Base-by-base conservation (phyloP, 2,888 invertebrate genomes). In the Neocrepidodera transversa region DNA sequence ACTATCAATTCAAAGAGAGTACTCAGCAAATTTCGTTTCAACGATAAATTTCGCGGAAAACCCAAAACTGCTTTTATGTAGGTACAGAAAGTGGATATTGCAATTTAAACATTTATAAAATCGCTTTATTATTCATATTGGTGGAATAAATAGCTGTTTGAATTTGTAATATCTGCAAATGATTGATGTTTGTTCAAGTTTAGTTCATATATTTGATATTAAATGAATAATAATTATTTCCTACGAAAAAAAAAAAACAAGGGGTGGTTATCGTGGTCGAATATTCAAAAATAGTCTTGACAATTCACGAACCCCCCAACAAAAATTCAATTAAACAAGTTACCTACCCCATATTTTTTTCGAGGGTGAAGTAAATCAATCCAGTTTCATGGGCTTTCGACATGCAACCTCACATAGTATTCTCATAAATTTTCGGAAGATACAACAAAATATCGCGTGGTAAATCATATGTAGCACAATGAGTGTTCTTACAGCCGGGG, bases 21-120 rank as follows among this genome's bases (percentile, higher is more conserved):
- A 76, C 76, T 76, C 76, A 74, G 75, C 74, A 73, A 76, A 74
- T 76, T 76, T 76, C 73, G 72, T 74, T n/a, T 70, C 74, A 68
- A 54, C 68, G 64, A 74, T 76, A 76, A 75, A 76, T 76, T 71
- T 66, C 35, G 40, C 59, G 63, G 67, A 68, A 64, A 69, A 71
- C 67, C 72, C 68, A 68, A 72, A 71, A 74, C 69, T 66, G 71
- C 70, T 71, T 71, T 72, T 71, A 73, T 72, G 73, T 71, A 69
- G 71, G 71, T 69, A 70, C 64, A 71, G 70, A 66, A 70, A 73
- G 71, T 69, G 68, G 70, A 73, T 71, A 68, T 67, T 71, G 66
- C 68, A 67, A 67, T 71, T 71, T 64, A 65, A 69, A 70, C 68
- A 68, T 65, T 63, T 59, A 65, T 61, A 63, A 59, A 54, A 64